Evolutionary conservation across 2,888 invertebrate species (phyloP), one percentile per base, ranked within the genome.

Genomic region (Hemaris fuciformis): DNA sequence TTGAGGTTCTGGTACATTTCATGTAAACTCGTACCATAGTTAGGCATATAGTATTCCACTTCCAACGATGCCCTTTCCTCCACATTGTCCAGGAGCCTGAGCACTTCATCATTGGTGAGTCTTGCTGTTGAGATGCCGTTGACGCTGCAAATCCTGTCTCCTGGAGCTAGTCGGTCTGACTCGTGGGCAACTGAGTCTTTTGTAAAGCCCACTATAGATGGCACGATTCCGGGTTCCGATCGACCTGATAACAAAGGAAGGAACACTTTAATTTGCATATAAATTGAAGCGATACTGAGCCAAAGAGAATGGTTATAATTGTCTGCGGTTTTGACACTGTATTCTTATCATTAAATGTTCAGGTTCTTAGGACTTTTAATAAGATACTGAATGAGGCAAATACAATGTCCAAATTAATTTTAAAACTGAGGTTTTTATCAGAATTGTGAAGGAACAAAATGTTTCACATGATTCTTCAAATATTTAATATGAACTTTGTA

Each of bases 21-120:
- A 31, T 61, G 23, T 27, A 20, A 20, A 42, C 43, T 22, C 94
- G 94, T 84, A 97, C 97, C 95, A 86, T 95, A 95, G 79, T 96
- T 95, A 27, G 97, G 97, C 81, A 97, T 93, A 66, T 96, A 95
- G 86, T 97, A 97, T 80, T 97, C 97, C 68, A 97, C 95, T 88
- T 97, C 97, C 75, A 97, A 88, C n/a, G 95, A 93, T 7, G 97
- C 96, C 61, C 95, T 93, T 64, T 94, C 95, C 67, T 95, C 95
- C 18, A 96, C 95, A 84, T 95, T 95, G 80, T 96, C 95, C 70
- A 97, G 84, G 15, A 96, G 84, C 69, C 95, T 94, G 69, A 96
- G 93, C 34, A 97, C 96, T 80, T 97, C 96, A 69, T 96, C 96
- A 79, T 97, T 96, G 63, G 95, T 94, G 76, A 97, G 94, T 61